Conservation (phyloP, 1,140 invertebrate species). For the Drosophila erecta region DNA sequence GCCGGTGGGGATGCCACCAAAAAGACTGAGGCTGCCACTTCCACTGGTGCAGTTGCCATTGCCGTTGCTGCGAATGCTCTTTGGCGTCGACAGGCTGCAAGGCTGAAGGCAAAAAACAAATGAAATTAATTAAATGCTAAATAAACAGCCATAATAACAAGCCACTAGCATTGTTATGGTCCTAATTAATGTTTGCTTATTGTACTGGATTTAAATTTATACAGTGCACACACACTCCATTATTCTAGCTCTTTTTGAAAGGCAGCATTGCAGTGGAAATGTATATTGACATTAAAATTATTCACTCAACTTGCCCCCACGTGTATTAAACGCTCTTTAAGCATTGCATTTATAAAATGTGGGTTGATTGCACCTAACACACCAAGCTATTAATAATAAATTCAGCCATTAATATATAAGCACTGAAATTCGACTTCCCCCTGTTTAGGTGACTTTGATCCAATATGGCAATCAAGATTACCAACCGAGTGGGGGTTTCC, state of each 20-base stretch:
- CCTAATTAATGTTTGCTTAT: too few relatives aligned
- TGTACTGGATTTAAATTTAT: too few relatives aligned
- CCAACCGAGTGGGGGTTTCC: conserved; percentile 7
- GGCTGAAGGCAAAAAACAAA: conserved; percentile 78
- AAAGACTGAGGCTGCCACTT: conserved; percentile 70
- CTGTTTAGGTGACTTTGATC: not conserved
- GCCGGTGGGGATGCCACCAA: conserved; percentile 66
- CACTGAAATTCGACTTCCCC: too few relatives aligned
- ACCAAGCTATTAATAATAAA: not conserved
- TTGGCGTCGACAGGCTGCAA: conserved; percentile 82
- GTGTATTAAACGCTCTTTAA: too few relatives aligned
- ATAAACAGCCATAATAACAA: too few relatives aligned
- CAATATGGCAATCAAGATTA: conserved; percentile 29
- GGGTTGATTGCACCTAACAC: not conserved
- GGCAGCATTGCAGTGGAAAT: too few relatives aligned
- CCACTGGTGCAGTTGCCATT: conserved; percentile 50
- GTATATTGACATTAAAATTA: too few relatives aligned
- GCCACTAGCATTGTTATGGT: too few relatives aligned
- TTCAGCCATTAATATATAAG: not conserved
- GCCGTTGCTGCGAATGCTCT: conserved; percentile 84
- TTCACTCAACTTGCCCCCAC: too few relatives aligned
- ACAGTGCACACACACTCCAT: too few relatives aligned
- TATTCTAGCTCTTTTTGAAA: too few relatives aligned
- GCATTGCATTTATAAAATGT: too few relatives aligned
- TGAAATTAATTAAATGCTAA: not conserved